Evolutionary conservation across 2,113 vertebrate genomes (phyloP).

Genomic region (Arizona elegans): DNA sequence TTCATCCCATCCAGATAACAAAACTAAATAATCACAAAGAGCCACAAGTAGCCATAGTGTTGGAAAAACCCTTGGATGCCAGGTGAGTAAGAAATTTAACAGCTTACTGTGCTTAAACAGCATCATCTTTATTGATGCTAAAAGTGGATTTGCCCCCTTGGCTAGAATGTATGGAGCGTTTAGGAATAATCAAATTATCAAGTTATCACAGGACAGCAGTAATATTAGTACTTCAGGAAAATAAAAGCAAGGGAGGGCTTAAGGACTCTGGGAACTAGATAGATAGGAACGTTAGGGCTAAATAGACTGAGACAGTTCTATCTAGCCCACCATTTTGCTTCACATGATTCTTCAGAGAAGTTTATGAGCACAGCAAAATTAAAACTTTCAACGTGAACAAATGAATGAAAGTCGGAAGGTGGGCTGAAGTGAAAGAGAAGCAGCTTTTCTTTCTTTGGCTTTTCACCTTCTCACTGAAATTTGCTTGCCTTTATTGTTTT

Average conservation of each 20-base stretch:
- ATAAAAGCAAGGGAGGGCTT: neutral
- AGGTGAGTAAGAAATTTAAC: constrained; percentile 71
- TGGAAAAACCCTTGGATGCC: constrained; percentile 72
- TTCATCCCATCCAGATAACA: constrained; percentile 78
- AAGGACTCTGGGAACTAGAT: neutral
- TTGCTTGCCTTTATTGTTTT: neutral
- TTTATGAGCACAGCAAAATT: neutral
- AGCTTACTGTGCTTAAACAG: neutral
- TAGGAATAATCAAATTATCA: neutral
- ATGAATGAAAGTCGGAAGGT: neutral
- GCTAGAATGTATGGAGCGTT: neutral
- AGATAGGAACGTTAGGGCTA: neutral
- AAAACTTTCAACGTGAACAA: neutral
- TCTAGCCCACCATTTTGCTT: neutral
- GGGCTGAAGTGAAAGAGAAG: neutral
- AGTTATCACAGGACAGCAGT: neutral
- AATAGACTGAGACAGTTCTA: no score
- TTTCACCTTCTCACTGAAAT: neutral
- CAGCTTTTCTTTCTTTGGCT: neutral
- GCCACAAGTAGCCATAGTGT: constrained; percentile 67
- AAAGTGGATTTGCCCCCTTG: neutral
- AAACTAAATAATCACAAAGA: constrained; percentile 53
- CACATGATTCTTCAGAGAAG: neutral
- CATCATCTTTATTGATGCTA: neutral
- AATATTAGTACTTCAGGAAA: no score